Percentiles rank a stretch among this genome's conserved stretches.
Conservation (phyloP, 1,140 invertebrate genomes). For the Plectrocnemia conspersa region DNA sequence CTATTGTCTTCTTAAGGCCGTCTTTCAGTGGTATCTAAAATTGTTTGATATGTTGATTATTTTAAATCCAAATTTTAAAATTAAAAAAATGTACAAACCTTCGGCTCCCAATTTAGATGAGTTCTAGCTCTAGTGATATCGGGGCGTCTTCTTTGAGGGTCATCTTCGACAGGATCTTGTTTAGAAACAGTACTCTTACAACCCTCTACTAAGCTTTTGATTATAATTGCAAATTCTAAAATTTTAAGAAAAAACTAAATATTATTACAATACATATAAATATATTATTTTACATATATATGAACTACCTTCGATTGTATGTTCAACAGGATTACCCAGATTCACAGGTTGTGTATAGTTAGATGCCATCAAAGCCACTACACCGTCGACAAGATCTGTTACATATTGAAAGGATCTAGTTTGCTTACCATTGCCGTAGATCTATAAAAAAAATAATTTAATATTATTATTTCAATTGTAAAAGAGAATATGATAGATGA, state of each 20-base stretch:
- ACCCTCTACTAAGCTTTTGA: conserved; percentile 76
- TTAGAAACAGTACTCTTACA: conserved; percentile 80
- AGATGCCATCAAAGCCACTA: conserved; percentile 89
- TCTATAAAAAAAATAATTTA: conserved; percentile 50
- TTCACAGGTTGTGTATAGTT: conserved; percentile 94
- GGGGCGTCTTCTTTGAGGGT: conserved; percentile 89
- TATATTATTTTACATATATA: background rate
- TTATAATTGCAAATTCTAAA: conserved; percentile 90
- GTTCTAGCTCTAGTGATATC: conserved; percentile 87
- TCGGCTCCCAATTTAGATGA: conserved; percentile 90
- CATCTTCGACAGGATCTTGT: conserved; percentile 84
- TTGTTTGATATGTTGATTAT: conserved; percentile 20
- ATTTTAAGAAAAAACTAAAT: conserved; percentile 26
- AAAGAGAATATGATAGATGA: too few relatives aligned
- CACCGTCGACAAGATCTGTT: conserved; percentile 92
- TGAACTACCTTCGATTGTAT: conserved; percentile 93
- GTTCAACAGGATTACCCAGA: conserved; percentile 96
- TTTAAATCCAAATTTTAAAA: conserved; percentile 2
- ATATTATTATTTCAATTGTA: too few relatives aligned
- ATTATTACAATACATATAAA: background rate
- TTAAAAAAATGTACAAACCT: conserved; percentile 52
- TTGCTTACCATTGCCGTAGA: conserved; percentile 94
- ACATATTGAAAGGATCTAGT: conserved; percentile 99
- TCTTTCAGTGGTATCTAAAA: conserved; percentile 69
- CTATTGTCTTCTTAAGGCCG: conserved; percentile 83